phyloP scores from a whole-genome alignment of 2,888 invertebrate genomes.

The Drosophila prolongata region DNA sequence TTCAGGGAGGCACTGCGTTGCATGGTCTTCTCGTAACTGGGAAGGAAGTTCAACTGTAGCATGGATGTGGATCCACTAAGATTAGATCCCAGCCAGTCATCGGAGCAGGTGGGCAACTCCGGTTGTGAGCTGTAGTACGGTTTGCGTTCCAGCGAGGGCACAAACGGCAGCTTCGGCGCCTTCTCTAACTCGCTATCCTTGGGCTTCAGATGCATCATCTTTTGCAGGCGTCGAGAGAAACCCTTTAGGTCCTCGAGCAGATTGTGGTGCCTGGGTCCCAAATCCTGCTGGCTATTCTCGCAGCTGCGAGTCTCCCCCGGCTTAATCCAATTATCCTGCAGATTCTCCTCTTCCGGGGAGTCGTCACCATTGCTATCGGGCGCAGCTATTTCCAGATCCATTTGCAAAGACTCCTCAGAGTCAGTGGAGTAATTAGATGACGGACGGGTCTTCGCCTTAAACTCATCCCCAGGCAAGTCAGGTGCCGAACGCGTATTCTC shows the following conservation, averaged over 20 bases:
- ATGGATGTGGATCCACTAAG: slow-evolving; percentile 56
- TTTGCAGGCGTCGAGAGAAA: slow-evolving; percentile 72
- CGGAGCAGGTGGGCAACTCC: slow-evolving; percentile 65
- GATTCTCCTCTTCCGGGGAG: slow-evolving; percentile 45
- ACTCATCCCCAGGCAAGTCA: slow-evolving; percentile 60
- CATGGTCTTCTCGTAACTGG: slow-evolving; percentile 51
- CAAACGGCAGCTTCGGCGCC: slow-evolving; percentile 31
- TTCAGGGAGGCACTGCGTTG: slow-evolving; percentile 51
- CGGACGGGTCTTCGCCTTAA: slow-evolving; percentile 9
- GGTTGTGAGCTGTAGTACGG: slow-evolving; percentile 81
- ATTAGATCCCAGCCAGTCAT: slow-evolving; percentile 29
- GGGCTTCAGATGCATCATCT: slow-evolving; percentile 63
- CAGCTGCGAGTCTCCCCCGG: slow-evolving; percentile 78
- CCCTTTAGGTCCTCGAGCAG: slow-evolving; percentile 78
- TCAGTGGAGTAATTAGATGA: slow-evolving; percentile 61
- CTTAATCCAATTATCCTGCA: slow-evolving; percentile 81
- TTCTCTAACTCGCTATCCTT: slow-evolving; percentile 16
- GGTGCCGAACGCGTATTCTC: slow-evolving; percentile 76
- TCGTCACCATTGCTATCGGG: slow-evolving; percentile 32
- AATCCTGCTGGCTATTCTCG: slow-evolving; percentile 75
- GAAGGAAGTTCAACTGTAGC: slow-evolving; percentile 59
- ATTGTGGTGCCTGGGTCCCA: slow-evolving; percentile 68
- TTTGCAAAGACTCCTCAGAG: slow-evolving; percentile 62
- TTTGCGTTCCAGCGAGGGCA: slow-evolving; percentile 58
- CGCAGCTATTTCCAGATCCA: slow-evolving; percentile 45